Evolutionary conservation across 1,140 invertebrate species (phyloP), one percentile per base, ranked within the genome.

Genomic region (Ceratina australensis): DNA sequence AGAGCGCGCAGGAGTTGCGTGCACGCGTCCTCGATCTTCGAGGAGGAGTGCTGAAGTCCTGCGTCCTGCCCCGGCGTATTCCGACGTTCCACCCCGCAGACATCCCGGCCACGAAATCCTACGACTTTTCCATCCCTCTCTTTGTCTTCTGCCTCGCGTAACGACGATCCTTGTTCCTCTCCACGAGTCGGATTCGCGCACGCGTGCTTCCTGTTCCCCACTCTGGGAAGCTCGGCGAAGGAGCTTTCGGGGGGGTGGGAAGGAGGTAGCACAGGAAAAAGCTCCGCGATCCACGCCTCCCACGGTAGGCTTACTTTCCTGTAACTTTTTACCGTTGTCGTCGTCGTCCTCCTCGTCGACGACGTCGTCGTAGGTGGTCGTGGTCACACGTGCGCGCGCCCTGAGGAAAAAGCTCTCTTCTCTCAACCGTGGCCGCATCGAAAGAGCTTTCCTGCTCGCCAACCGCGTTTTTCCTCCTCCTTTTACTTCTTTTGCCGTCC

Each of bases 231-330:
- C 84, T 80, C 79, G 68, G 63, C 59, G 75, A 52, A 78, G 59
- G 77, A 78, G 63, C 72, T 80, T 56, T 49, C 57, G 64, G 59
- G 78, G 72, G 82, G n/a, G n/a, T n/a, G n/a, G 33, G 33, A 42
- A 42, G 33, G 33, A 42, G 33, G 77, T 82, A 71, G 80, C 84
- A 78, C 71, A 56, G 72, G 75, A 74, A 82, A 82, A 87, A 85
- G 85, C 87, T 88, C 85, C 87, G 63, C 84, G 85, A 88, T 91
- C 89, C 89, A 90, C 89, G 89, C 89, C 89, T 90, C 87, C 89
- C 79, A 80, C 83, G 83, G 86, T 88, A 89, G 87, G 88, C 87
- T 90, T 89, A 88, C 85, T 89, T 88, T 87, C 78, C 65, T 69
- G 56, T 73, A 87, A 85, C 79, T 88, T 87, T 87, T 86, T 83